Evolutionary conservation across 2,113 vertebrate species (phyloP), one percentile per base, ranked within the genome.

Genomic region (Balaenoptera acutorostrata): DNA sequence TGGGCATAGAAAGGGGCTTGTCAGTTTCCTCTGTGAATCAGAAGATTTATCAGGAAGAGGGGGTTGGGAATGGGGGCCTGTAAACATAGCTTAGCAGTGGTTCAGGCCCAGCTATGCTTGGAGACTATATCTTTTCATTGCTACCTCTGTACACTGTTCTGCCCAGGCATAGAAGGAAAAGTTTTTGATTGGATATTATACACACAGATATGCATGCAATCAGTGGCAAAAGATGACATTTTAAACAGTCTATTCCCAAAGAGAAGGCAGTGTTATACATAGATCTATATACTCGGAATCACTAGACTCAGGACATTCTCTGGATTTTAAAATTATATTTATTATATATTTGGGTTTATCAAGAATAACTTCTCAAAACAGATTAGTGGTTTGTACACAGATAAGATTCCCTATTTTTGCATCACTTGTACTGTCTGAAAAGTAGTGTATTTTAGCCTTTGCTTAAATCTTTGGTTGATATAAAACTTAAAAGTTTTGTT

Each of bases 361-460:
- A 96, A 75, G 66, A 93, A 57, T 97, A 92, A 55, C 14, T 91
- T 93, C 36, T 95, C 52, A 90, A 90, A 90, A 69, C 6, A 59
- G 41, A 71, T 66, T 36, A 59, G 17, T 57, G 12, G 36, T 52
- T 95, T 84, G 20, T 77, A 63, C 39, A 41, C 33, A 66, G 39
- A 81, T 52, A 77, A 88, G 15, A 8, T 52, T 61, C 17, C 68
- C 29, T 89, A 55, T n/a, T 97, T 95, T 86, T 97, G 71, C 39
- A 94, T 96, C 18, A 23, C 25, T 4, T 72, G 71, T 81, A 68
- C 39, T 82, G 59, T 94, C 36, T 88, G 77, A 57, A 92, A 95
- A 80, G 57, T 49, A 85, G 5, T 66, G 66, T 95, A 39, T 96
- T 94, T 92, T 92, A 97, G 64, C 31, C 25, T 93, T 93, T 93